Evolutionary conservation across 2,113 vertebrate species (phyloP).

Genomic region (Bos javanicus): DNA sequence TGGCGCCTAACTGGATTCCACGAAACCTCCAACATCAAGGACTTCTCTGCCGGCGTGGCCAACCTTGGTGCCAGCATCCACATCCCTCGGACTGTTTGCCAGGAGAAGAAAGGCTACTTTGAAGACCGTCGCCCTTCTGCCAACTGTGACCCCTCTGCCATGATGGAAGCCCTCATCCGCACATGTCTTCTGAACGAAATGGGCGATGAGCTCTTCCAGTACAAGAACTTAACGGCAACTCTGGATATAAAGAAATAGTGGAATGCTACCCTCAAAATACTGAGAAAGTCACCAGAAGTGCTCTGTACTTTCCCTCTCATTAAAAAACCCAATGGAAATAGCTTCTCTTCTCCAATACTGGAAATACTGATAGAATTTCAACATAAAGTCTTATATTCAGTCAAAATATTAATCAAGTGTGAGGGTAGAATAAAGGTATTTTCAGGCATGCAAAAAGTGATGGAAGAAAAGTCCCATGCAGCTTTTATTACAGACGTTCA

Average conservation of each 20-base stretch:
- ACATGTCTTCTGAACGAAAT: conserved; percentile 92
- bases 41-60: conserved; percentile 93
- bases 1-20: conserved; percentile 90
- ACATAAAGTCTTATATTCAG: not conserved
- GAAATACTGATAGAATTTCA: not conserved
- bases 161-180: conserved; percentile 92
- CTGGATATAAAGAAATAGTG: not conserved
- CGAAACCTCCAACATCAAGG: conserved; percentile 92
- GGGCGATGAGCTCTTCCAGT: conserved; percentile 85
- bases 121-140: conserved; percentile 90
- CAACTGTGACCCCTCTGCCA: conserved; percentile 78
- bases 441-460: not conserved
- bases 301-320: not conserved
- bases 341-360: not conserved
- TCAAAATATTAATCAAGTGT: not conserved
- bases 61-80: conserved; percentile 93
- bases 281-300: not conserved
- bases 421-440: not conserved
- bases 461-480: not conserved
- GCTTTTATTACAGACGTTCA: not conserved
- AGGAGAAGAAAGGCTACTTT: conserved; percentile 93
- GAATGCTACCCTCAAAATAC: not conserved
- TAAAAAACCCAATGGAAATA: not conserved
- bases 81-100: conserved; percentile 89
- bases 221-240: not conserved